Conservation (phyloP, 2,113 vertebrate genomes). For the Pteronura brasiliensis region DNA sequence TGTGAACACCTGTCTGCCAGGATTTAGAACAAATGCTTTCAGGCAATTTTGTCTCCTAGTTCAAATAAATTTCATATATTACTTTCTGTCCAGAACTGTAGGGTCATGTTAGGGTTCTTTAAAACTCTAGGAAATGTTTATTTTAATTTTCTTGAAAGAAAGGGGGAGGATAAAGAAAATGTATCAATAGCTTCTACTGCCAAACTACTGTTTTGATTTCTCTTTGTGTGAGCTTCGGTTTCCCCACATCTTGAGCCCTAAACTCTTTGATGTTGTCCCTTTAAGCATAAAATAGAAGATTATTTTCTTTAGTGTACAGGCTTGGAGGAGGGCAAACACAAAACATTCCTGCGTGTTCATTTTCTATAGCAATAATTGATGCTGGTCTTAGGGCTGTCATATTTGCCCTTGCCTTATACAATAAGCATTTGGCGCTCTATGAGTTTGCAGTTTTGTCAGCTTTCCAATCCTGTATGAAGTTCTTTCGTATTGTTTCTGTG, state of each 20-base stretch:
- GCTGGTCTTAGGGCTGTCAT: neutral
- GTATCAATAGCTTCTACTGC: constrained; percentile 43
- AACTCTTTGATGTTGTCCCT: constrained; percentile 58
- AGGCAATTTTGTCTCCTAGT: constrained; percentile 37
- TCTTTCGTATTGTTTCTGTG: neutral
- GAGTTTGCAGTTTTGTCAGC: neutral
- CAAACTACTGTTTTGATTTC: constrained; percentile 57
- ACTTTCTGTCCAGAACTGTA: constrained; percentile 11
- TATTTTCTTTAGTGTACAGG: constrained; percentile 51
- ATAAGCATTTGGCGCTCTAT: neutral
- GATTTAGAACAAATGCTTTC: constrained; percentile 25
- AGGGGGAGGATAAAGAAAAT: neutral
- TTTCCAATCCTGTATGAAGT: neutral
- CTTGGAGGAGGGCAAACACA: constrained; percentile 16
- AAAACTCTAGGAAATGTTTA: constrained; percentile 55
- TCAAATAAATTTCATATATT: neutral
- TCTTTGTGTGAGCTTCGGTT: constrained; percentile 33
- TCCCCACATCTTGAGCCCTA: constrained; percentile 30
- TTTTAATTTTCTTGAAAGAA: constrained; percentile 60
- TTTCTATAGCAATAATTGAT: constrained; percentile 32
- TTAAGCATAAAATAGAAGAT: constrained; percentile 63
- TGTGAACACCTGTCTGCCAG: neutral
- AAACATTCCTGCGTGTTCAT: constrained; percentile 38
- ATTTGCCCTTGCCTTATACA: neutral
- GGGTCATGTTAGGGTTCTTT: constrained; percentile 18